Evolutionary conservation across 2,888 invertebrate genomes (phyloP).

Genomic region (Pachydiplax longipennis): DNA sequence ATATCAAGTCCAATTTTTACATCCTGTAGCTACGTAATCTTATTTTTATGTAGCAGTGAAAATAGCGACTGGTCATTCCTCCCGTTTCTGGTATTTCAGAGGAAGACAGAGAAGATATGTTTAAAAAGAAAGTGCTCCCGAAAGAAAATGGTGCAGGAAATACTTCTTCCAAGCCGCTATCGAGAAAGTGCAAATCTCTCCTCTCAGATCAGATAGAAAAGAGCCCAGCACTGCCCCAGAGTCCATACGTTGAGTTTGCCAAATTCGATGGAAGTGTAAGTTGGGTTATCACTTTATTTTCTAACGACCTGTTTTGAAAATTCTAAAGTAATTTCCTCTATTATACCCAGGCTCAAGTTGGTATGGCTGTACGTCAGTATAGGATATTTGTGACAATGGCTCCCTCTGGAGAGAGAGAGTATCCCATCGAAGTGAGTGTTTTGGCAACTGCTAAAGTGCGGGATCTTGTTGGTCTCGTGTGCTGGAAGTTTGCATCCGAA

Average conservation of each 20-base stretch:
- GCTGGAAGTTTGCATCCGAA: conserved; percentile 72
- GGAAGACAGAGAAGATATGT: conserved; percentile 67
- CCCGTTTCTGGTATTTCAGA: conserved; percentile 53
- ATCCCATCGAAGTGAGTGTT: conserved; percentile 83
- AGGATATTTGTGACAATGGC: conserved; percentile 91
- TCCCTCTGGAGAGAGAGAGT: conserved; percentile 78
- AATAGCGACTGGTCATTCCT: no score
- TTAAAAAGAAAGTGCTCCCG: conserved; percentile 62
- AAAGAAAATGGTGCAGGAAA: conserved; percentile 59
- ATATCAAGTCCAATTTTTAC: no score
- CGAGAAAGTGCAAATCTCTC: conserved; percentile 65
- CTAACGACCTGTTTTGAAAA: neutral
- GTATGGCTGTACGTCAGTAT: conserved; percentile 81
- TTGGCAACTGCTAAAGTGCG: conserved; percentile 84
- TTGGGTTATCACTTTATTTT: neutral
- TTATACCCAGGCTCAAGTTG: conserved; percentile 68
- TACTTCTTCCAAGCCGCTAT: conserved; percentile 52
- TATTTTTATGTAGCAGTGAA: no score
- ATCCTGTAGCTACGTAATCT: no score
- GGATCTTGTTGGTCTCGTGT: conserved; percentile 91
- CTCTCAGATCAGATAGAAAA: conserved; percentile 79
- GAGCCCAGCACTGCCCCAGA: conserved; percentile 78
- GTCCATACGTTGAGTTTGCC: conserved; percentile 89
- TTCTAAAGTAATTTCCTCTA: neutral
- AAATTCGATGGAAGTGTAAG: conserved; percentile 85